Conservation (phyloP, 2,888 invertebrate genomes). For the Muscina levida region DNA sequence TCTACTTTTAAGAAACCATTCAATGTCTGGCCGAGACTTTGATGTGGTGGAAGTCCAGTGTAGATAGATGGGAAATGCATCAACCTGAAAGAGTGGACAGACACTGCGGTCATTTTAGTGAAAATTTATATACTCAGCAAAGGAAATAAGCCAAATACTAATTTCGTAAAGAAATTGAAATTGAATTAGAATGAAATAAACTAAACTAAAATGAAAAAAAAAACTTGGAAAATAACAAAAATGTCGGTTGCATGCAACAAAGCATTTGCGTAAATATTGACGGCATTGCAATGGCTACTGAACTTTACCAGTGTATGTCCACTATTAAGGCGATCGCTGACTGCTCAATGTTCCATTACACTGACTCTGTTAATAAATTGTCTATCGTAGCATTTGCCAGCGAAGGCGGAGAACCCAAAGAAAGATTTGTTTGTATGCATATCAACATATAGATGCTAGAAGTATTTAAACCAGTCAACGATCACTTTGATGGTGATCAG, state of each 20-base stretch:
- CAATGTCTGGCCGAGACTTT: too few relatives aligned
- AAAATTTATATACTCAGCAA: not conserved
- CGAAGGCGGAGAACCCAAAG: conserved; percentile 44
- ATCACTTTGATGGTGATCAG: conserved; percentile 22
- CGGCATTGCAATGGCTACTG: conserved; percentile 1
- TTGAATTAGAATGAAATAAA: conserved; percentile 25
- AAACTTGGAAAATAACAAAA: conserved; percentile 7
- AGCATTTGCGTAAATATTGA: conserved; percentile 14
- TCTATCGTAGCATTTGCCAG: not conserved
- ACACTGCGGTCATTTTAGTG: not conserved
- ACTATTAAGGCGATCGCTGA: not conserved
- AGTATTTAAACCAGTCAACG: conserved; percentile 5
- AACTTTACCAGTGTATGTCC: conserved; percentile 40
- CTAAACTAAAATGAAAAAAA: conserved; percentile 28
- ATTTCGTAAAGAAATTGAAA: conserved; percentile 42
- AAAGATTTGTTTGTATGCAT: not conserved
- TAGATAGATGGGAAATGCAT: not conserved
- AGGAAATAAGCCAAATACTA: conserved; percentile 14
- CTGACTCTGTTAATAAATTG: conserved; percentile 50
- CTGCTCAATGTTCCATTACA: conserved; percentile 41
- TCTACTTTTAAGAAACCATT: conserved; percentile 39
- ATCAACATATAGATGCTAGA: not conserved
- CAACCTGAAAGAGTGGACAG: not conserved
- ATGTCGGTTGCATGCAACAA: conserved; percentile 42
- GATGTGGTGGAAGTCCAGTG: not conserved